These are phyloP conservation scores for Brienomyrus brachyistius DNA, from an alignment of 2,113 vertebrate species.

Conservation along the genomic window DNA sequence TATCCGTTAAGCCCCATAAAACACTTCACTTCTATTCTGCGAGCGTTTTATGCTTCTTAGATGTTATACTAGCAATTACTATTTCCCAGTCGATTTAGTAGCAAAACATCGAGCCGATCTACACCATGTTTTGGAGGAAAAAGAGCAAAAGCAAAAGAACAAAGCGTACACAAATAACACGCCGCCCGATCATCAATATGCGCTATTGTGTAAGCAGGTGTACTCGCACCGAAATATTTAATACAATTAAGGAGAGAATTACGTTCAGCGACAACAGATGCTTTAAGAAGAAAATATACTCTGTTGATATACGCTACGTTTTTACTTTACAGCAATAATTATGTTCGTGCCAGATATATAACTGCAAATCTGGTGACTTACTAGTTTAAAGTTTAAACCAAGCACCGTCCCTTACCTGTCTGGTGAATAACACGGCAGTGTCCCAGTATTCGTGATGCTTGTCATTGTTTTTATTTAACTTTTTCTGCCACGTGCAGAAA, in stretches of 20 bases:
- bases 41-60: background rate
- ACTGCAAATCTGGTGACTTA: background rate
- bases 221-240: background rate
- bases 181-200: background rate
- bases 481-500: slow-evolving; percentile 98
- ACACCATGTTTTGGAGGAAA: background rate
- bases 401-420: slow-evolving; percentile 70
- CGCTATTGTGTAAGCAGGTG: background rate
- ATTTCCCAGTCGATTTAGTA: background rate
- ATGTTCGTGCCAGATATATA: background rate
- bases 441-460: slow-evolving; percentile 96
- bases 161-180: background rate
- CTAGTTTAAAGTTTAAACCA: slow-evolving; percentile 30
- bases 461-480: slow-evolving; percentile 91
- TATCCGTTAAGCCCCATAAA: background rate
- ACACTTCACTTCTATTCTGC: background rate
- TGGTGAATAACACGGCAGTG: slow-evolving; percentile 94
- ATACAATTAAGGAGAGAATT: background rate
- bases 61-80: background rate
- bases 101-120: background rate
- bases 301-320: background rate
- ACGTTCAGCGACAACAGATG: background rate
- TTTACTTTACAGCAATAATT: background rate
- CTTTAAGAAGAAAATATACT: background rate
- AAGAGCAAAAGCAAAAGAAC: background rate